These are phyloP conservation scores for Propithecus coquereli DNA, from an alignment of 2,113 vertebrate species.

Conservation along the genomic window DNA sequence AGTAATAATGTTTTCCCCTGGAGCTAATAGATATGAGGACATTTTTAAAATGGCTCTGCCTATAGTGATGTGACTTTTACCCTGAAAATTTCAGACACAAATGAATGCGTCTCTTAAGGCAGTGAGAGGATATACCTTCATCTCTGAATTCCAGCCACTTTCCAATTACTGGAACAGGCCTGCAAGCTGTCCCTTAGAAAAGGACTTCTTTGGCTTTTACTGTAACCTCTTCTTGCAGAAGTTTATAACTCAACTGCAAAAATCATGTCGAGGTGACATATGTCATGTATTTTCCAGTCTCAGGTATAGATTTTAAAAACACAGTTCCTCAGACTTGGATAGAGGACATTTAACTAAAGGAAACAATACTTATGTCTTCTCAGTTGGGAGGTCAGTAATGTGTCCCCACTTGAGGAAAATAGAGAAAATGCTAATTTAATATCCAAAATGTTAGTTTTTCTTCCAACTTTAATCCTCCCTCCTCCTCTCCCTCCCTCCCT, in stretches of 20 bases:
- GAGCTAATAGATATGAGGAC: slow-evolving; percentile 28
- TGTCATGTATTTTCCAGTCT: neutral
- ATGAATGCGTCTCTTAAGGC: slow-evolving; percentile 70
- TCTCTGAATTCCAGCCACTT: slow-evolving; percentile 72
- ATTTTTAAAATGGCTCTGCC: slow-evolving; percentile 42
- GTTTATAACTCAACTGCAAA: neutral
- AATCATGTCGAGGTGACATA: neutral
- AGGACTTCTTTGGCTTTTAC: slow-evolving; percentile 57
- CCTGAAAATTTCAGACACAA: slow-evolving; percentile 67
- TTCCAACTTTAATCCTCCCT: neutral
- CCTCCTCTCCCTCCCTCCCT: fast-evolving
- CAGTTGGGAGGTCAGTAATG: neutral
- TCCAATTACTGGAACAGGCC: slow-evolving; percentile 74
- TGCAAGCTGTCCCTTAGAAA: slow-evolving; percentile 56
- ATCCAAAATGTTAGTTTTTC: neutral
- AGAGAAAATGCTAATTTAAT: neutral
- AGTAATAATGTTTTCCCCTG: slow-evolving; percentile 56
- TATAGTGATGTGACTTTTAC: slow-evolving; percentile 18
- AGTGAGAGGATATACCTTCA: slow-evolving; percentile 69
- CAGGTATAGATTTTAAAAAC: neutral
- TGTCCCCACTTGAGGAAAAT: neutral
- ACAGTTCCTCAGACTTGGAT: neutral
- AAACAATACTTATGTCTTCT: neutral
- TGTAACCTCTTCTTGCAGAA: slow-evolving; percentile 39
- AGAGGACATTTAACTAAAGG: neutral